Conservation (phyloP, 2,113 vertebrate genomes). For the Sinocyclocheilus grahami region DNA sequence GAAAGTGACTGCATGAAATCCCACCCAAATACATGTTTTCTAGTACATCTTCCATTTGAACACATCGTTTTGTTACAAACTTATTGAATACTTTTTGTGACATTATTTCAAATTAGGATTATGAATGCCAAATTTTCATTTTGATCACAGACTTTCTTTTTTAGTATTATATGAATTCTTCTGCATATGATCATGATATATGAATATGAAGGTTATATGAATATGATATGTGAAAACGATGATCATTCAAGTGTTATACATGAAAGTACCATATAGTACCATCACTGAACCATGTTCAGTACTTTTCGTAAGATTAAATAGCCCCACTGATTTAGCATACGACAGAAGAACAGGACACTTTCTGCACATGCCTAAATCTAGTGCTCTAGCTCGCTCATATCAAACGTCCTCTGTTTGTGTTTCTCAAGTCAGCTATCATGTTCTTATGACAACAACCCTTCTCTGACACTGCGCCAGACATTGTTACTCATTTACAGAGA, state of each 20-base stretch:
- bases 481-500: conserved; percentile 5
- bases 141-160: background rate
- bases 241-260: background rate
- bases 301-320: background rate
- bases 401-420: background rate
- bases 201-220: background rate
- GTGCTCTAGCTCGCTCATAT: background rate
- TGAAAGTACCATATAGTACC: background rate
- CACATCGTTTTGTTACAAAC: background rate
- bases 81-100: no score
- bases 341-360: background rate
- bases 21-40: background rate
- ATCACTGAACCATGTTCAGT: background rate
- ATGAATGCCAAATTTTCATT: background rate
- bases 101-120: no score
- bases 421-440: background rate
- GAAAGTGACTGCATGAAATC: background rate
- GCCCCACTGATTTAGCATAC: background rate
- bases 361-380: background rate
- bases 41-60: background rate
- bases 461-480: background rate
- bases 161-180: background rate
- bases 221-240: background rate
- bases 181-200: background rate
- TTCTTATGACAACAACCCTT: background rate